Conservation (phyloP, 2,888 invertebrate species). For the Sphaerophoria taeniata region DNA sequence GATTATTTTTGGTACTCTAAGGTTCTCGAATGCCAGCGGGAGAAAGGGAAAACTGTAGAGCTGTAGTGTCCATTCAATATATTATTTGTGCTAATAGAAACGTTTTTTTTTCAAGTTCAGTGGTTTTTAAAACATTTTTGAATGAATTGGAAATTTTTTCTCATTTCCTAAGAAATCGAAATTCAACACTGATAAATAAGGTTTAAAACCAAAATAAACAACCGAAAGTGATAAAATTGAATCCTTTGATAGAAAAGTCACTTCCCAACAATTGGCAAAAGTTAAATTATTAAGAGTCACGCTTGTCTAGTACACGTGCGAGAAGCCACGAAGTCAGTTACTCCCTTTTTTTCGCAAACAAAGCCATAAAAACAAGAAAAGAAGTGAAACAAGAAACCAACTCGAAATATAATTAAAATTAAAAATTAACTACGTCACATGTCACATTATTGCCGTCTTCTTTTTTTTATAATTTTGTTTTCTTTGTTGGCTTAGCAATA, state of each 20-base stretch:
- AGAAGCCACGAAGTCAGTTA: not conserved
- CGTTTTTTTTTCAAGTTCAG: too few relatives aligned
- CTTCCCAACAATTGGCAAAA: slow-evolving; percentile 17
- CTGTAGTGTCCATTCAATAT: too few relatives aligned
- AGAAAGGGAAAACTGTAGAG: too few relatives aligned
- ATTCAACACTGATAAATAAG: too few relatives aligned
- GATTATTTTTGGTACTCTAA: too few relatives aligned
- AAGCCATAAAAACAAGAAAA: not conserved
- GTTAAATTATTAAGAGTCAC: slow-evolving; percentile 21
- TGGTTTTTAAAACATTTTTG: too few relatives aligned
- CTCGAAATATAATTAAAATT: slow-evolving; percentile 60
- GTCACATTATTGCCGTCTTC: slow-evolving; percentile 4
- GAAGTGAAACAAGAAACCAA: slow-evolving; percentile 7
- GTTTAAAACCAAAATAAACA: too few relatives aligned
- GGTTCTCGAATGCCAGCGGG: too few relatives aligned
- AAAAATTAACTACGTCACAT: slow-evolving; percentile 56
- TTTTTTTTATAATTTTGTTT: not conserved
- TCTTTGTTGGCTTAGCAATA: slow-evolving; percentile 18
- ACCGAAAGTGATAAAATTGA: too few relatives aligned
- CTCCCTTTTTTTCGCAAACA: not conserved
- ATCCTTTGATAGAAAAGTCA: not conserved
- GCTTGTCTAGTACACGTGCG: slow-evolving; percentile 30
- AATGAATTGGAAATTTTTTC: too few relatives aligned
- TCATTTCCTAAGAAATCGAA: too few relatives aligned
- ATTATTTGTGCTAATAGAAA: too few relatives aligned